phyloP scores from a whole-genome alignment of 2,113 vertebrate genomes.

The Jacana jacana region DNA sequence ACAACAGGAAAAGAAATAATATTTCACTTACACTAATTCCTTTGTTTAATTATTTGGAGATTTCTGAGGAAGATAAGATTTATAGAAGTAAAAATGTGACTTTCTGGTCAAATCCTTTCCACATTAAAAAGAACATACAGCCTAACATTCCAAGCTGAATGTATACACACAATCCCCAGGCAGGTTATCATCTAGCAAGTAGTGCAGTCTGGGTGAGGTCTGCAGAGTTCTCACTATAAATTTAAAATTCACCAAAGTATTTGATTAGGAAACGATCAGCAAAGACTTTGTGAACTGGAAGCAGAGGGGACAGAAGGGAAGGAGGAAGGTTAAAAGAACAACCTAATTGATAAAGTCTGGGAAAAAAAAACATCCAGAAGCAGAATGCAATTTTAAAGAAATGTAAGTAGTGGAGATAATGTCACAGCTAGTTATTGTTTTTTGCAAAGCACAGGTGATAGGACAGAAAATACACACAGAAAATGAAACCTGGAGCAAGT shows the following conservation, averaged over 20 bases:
- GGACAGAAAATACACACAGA: neutral
- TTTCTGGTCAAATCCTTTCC: neutral
- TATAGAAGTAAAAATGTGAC: neutral
- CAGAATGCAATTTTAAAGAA: slow-evolving; percentile 37
- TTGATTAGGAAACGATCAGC: slow-evolving; percentile 29
- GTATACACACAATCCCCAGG: neutral
- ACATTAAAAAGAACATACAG: neutral
- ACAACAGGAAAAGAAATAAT: neutral
- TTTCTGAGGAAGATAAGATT: neutral
- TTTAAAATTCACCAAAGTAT: neutral
- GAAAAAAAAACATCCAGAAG: slow-evolving; percentile 31
- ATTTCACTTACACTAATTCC: neutral
- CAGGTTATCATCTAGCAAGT: neutral
- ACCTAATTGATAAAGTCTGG: neutral
- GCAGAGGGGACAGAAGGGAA: slow-evolving; percentile 27
- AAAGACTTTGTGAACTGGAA: slow-evolving; percentile 17
- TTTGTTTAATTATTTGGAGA: neutral
- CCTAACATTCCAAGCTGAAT: neutral
- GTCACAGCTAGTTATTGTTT: slow-evolving; percentile 40
- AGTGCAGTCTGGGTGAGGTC: neutral
- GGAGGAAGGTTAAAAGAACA: slow-evolving; percentile 43
- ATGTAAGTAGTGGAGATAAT: slow-evolving; percentile 28
- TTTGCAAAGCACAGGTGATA: neutral
- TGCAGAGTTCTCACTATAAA: neutral
- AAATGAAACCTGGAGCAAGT: neutral